Percentiles rank a stretch among this genome's conserved stretches.
These are phyloP conservation scores for Polydrusus tereticollis DNA, from an alignment of 2,888 invertebrate genomes.

Conservation along the genomic window DNA sequence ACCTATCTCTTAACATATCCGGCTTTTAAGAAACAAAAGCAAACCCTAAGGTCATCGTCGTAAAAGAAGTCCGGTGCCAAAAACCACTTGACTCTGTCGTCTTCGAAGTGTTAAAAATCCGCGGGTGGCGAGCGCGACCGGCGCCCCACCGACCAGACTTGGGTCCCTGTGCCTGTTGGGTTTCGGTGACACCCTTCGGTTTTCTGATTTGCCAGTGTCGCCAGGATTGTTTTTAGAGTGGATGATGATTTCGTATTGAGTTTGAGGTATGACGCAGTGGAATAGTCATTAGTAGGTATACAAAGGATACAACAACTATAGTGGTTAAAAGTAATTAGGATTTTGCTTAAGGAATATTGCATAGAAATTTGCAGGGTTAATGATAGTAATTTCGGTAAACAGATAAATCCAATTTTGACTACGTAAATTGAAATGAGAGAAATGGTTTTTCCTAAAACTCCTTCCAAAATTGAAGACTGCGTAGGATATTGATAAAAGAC, in stretches of 20 bases:
- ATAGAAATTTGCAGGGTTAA: not conserved
- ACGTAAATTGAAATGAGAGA: too few species aligned
- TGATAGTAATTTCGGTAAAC: not conserved
- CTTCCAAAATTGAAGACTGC: too few species aligned
- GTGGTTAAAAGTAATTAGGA: not conserved
- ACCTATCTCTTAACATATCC: constrained; percentile 18
- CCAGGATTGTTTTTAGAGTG: constrained; percentile 1
- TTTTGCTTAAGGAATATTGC: not conserved
- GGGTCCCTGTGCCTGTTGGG: constrained; percentile 3
- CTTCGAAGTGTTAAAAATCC: constrained; percentile 41
- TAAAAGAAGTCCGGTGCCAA: constrained; percentile 35
- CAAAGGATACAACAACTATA: not conserved
- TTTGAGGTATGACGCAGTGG: not conserved
- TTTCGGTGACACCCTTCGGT: constrained; percentile 11
- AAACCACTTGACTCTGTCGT: constrained; percentile 41
- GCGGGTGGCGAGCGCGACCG: constrained; percentile 24
- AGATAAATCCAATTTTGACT: too few species aligned
- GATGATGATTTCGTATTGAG: not conserved
- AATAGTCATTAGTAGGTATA: not conserved
- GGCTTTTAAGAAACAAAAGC: constrained; percentile 18
- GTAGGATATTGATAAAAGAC: too few species aligned
- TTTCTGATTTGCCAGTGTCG: constrained; percentile 6
- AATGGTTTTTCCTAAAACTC: too few species aligned
- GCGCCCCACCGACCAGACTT: constrained; percentile 31
- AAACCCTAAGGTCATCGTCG: constrained; percentile 2